Evolutionary conservation across 2,888 invertebrate species (phyloP).

Genomic region (Sarcophaga subvicina): DNA sequence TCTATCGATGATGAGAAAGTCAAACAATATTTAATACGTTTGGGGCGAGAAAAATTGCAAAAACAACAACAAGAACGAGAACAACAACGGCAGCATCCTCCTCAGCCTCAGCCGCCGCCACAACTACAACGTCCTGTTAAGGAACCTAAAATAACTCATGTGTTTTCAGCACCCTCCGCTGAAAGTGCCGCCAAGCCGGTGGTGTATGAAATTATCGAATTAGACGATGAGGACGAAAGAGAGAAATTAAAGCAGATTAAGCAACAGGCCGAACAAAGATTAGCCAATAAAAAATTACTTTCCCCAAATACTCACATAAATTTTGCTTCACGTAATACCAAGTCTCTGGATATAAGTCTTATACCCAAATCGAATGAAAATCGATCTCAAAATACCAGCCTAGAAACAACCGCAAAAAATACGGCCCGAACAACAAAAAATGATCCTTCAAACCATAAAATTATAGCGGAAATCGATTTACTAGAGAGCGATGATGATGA

Average conservation of each 20-base stretch:
- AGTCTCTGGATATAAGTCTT: constrained; percentile 75
- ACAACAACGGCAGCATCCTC: not conserved
- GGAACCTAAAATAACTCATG: constrained; percentile 55
- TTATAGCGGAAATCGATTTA: constrained; percentile 77
- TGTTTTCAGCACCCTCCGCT: constrained; percentile 27
- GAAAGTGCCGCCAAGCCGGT: constrained; percentile 51
- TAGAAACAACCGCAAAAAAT: not conserved
- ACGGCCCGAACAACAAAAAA: not conserved
- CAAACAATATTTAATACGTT: constrained; percentile 76
- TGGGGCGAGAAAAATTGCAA: constrained; percentile 73
- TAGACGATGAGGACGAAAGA: constrained; percentile 75
- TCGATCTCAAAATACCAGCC: constrained; percentile 19
- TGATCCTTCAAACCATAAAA: constrained; percentile 68
- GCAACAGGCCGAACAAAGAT: constrained; percentile 59
- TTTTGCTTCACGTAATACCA: constrained; percentile 56
- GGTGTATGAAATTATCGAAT: constrained; percentile 75
- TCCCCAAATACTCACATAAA: constrained; percentile 39
- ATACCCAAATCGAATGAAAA: constrained; percentile 72
- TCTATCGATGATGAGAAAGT: constrained; percentile 81
- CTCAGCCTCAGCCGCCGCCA: constrained; percentile 32
- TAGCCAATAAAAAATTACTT: constrained; percentile 39
- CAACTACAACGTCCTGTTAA: constrained; percentile 50
- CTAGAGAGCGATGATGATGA: constrained; percentile 71
- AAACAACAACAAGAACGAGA: constrained; percentile 45
- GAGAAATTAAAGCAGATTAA: constrained; percentile 65